Conservation (phyloP, 2,113 vertebrate species). For the Athene cunicularia region DNA sequence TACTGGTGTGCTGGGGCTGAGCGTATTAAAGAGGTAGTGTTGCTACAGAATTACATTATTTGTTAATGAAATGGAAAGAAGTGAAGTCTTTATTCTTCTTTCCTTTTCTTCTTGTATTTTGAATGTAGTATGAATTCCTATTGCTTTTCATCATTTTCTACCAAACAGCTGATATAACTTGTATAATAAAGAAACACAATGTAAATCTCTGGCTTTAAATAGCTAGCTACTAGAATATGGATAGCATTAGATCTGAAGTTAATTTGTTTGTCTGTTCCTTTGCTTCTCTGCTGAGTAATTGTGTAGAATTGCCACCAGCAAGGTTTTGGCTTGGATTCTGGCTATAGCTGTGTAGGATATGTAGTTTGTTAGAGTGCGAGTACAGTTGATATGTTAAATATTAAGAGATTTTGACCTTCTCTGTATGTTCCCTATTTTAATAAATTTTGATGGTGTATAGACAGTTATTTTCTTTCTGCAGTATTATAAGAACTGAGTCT, state of each 20-base stretch:
- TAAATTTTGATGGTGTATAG: not conserved
- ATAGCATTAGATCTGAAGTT: not conserved
- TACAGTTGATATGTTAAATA: fast-evolving
- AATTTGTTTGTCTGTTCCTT: not conserved
- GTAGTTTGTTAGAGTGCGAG: not conserved
- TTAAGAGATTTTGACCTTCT: not conserved
- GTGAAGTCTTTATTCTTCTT: not conserved
- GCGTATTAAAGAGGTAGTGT: not conserved
- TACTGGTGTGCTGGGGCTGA: not conserved
- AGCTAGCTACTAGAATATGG: not conserved
- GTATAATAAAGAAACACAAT: not conserved
- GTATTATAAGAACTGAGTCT: not conserved
- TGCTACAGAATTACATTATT: not conserved
- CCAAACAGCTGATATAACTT: not conserved
- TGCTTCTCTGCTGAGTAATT: not conserved
- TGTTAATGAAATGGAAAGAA: not conserved
- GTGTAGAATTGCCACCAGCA: not conserved
- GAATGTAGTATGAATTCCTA: not conserved
- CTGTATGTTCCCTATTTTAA: not conserved
- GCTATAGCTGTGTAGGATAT: not conserved
- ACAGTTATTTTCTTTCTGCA: not conserved
- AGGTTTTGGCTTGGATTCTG: not conserved
- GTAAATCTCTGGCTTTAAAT: not conserved
- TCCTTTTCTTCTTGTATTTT: not conserved
- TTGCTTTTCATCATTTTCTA: not conserved